These are phyloP conservation scores for Wiebesia pumilae DNA, from an alignment of 1,140 invertebrate genomes.

Conservation along the genomic window DNA sequence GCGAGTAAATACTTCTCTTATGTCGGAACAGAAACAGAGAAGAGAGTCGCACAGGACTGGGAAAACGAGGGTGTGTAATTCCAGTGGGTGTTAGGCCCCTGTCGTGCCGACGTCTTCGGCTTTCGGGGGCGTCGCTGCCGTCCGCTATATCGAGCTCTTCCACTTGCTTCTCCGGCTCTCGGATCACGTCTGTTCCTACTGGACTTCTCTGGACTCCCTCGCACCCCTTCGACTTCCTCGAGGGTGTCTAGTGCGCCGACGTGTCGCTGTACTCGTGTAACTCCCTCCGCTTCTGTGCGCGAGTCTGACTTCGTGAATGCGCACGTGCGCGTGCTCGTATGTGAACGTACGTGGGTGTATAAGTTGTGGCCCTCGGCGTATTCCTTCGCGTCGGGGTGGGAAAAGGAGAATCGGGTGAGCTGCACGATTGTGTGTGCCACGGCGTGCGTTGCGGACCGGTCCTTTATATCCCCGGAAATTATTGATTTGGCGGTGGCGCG, in stretches of 20 bases:
- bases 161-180: not conserved
- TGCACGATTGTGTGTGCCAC: constrained; percentile 27
- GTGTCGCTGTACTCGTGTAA: not conserved
- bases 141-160: not conserved
- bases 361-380: not conserved
- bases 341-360: no score
- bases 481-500: constrained; percentile 60
- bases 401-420: not conserved
- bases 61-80: no score
- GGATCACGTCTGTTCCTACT: not conserved
- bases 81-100: no score
- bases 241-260: not conserved
- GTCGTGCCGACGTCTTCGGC: no score
- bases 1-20: constrained; percentile 51
- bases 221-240: not conserved
- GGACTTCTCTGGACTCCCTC: not conserved
- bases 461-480: constrained; percentile 64
- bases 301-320: not conserved
- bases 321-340: not conserved
- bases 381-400: no score
- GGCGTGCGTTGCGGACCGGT: constrained; percentile 52
- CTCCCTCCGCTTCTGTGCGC: not conserved
- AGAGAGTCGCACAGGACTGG: not conserved
- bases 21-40: not conserved
- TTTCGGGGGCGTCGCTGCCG: no score